phyloP scores from a whole-genome alignment of 1,140 invertebrate genomes.

The Cydia splendana region DNA sequence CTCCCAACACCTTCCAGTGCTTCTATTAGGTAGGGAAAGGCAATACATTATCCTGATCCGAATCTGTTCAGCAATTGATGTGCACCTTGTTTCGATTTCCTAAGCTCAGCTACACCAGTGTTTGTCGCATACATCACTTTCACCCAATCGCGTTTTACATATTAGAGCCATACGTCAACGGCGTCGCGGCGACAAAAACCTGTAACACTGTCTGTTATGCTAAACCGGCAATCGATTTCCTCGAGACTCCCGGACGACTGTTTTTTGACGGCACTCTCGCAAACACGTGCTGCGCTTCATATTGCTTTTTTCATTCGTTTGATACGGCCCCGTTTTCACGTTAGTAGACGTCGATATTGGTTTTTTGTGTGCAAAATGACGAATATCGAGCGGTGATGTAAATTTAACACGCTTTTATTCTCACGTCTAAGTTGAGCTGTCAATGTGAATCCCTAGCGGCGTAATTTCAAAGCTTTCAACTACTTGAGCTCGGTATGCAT shows the following conservation, averaged over 20 bases:
- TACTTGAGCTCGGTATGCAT: constrained; percentile 31
- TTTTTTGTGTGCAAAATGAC: constrained; percentile 45
- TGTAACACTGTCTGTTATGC: constrained; percentile 56
- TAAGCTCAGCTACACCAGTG: constrained; percentile 34
- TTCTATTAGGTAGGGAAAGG: background rate
- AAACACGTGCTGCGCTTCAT: constrained; percentile 61
- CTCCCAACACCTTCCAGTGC: background rate
- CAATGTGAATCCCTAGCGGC: constrained; percentile 19
- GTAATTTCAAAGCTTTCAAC: constrained; percentile 31
- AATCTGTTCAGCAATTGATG: constrained; percentile 17
- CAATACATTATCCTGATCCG: background rate
- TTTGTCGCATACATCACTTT: constrained; percentile 48
- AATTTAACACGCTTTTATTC: constrained; percentile 39
- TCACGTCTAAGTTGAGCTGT: constrained; percentile 34
- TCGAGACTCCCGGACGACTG: constrained; percentile 54
- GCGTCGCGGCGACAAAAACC: constrained; percentile 54
- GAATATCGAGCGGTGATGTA: constrained; percentile 42
- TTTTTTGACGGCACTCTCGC: constrained; percentile 60
- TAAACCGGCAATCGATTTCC: constrained; percentile 70
- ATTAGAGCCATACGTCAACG: constrained; percentile 60
- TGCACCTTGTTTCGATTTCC: constrained; percentile 7
- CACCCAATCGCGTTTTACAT: constrained; percentile 55
- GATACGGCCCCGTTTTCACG: constrained; percentile 54
- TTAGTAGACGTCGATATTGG: constrained; percentile 54
- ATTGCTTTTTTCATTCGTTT: constrained; percentile 70